These are phyloP conservation scores for Ctenodactylus gundi DNA, from an alignment of 2,113 vertebrate genomes.

Conservation along the genomic window DNA sequence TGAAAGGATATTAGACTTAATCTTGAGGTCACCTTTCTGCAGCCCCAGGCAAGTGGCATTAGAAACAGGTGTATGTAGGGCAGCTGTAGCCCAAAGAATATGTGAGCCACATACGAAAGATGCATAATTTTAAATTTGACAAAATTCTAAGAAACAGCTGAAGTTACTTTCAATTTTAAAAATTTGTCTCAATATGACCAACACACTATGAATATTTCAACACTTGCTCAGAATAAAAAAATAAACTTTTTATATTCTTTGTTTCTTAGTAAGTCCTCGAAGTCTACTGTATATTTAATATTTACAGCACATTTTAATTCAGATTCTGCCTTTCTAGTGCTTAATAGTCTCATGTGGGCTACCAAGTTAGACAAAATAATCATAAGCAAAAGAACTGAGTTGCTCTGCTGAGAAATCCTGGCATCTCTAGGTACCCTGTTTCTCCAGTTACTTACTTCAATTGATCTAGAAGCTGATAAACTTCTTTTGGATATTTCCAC, in stretches of 20 bases:
- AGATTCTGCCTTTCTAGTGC: not conserved
- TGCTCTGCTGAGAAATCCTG: not conserved
- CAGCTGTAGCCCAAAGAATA: not conserved
- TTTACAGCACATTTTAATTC: not conserved
- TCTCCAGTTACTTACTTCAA: not conserved
- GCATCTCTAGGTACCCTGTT: not conserved
- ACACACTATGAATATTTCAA: not conserved
- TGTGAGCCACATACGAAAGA: not conserved
- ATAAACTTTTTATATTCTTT: not conserved
- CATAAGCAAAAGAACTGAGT: not conserved
- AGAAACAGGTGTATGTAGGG: not conserved
- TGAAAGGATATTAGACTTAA: not conserved
- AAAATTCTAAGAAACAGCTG: not conserved
- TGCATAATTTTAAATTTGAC: not conserved
- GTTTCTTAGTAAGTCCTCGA: not conserved
- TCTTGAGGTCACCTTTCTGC: not conserved
- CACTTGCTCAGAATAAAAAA: not conserved
- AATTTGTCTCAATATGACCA: not conserved
- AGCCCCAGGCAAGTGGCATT: not conserved
- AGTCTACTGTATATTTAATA: not conserved
- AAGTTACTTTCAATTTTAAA: not conserved
- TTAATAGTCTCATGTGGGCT: not conserved
- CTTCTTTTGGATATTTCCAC: not conserved
- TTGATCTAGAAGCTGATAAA: not conserved
- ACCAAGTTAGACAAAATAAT: not conserved